Percentiles rank a stretch among this genome's conserved stretches.
Evolutionary conservation across 2,797 vertebrate species (phyloP).

Genomic region (Microctenopoma steveboyesi): DNA sequence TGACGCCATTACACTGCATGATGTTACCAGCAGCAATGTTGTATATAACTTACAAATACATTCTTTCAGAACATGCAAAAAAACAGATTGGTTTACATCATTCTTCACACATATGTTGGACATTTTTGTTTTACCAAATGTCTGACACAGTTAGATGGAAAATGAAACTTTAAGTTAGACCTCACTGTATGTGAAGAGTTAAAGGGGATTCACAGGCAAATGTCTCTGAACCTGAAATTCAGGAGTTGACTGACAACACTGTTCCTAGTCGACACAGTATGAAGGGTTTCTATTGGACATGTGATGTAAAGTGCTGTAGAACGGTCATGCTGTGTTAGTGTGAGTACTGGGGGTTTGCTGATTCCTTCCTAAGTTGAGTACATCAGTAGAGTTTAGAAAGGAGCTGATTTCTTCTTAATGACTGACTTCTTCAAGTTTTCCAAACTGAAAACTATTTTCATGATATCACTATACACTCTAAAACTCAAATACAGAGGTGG

Average conservation of each 20-base stretch:
- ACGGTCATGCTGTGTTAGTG: conserved; percentile 7
- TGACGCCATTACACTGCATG: conserved; percentile 35
- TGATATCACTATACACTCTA: neutral
- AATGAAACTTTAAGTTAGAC: neutral
- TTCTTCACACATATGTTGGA: neutral
- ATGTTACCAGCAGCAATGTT: conserved; percentile 3
- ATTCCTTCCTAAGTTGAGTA: conserved; percentile 16
- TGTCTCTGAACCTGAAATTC: neutral
- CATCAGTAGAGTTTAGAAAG: conserved; percentile 30
- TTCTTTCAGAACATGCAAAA: neutral
- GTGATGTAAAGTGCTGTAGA: conserved; percentile 29
- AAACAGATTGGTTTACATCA: neutral
- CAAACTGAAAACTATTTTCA: neutral
- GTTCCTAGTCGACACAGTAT: conserved; percentile 21
- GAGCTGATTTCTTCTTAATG: conserved; percentile 15
- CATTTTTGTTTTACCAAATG: neutral
- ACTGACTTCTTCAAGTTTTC: neutral
- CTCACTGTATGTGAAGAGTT: neutral
- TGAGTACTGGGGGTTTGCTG: conserved; percentile 1
- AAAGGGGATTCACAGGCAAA: neutral
- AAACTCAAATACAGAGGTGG: too few relatives aligned
- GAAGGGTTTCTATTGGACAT: conserved; percentile 22
- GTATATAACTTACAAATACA: neutral
- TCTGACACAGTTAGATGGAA: neutral
- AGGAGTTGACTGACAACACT: conserved; percentile 2